Base-by-base conservation (phyloP, 2,797 vertebrate species). In the Pangasius krempfi region DNA sequence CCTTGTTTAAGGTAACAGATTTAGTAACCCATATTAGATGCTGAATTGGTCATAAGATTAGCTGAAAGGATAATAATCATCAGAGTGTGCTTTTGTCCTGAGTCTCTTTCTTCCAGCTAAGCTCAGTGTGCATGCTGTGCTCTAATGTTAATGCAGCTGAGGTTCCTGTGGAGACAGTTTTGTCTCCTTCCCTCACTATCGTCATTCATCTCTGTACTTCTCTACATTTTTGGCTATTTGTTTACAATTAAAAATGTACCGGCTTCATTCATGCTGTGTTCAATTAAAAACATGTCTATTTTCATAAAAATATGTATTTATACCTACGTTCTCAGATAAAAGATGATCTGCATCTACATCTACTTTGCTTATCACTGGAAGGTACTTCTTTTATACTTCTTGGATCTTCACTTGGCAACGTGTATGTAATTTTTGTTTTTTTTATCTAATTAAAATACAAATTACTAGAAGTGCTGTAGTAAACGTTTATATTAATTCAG, bases 111-210 rank as follows among this genome's bases (percentile, higher is more conserved):
- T 70, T 82, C 84, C 44, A 62, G 70, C 70, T 84, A 84, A 50
- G 81, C 80, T 85, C 81, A 79, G 44, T 27, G 20, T 62, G 66
- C 64, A 62, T 73, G 86, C 54, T 80, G 82, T 73, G 81, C 52
- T 85, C 22, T 54, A 60, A 27, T 85, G 82, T 84, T 89, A 80
- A 50, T 89, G 54, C 89, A 89, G 89, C 89, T 89, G 89, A 85
- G 54, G 20, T 25, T 85, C 82, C 75, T 78, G 86, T 37, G 16
- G 82, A 25, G 81, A 30, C 25, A 85, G 68, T 87, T 87, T 68
- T 85, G 27, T 58, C 16, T 62, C n/a, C 33, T 72, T 72, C 16
- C 66, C 9, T 83, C 18, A 27, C 40, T 58, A 13, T 64, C 44
- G 1, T 66, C 16, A 60, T 33, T 81, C 37, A 75, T 86, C 56